Evolutionary conservation across 1,140 invertebrate genomes (phyloP).

Genomic region (Leptopilina boulardi): DNA sequence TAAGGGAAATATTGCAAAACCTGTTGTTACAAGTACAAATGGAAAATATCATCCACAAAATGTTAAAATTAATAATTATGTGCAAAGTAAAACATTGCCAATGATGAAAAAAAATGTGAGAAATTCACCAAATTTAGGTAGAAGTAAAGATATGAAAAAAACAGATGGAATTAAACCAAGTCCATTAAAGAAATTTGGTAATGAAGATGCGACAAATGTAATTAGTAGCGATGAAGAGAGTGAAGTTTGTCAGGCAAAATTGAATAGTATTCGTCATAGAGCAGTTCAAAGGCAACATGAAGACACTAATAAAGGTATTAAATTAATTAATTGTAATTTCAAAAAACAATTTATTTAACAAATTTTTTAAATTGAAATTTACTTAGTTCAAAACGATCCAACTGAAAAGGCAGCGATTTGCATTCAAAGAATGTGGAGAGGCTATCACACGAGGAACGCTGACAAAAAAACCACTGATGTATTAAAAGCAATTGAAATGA

Average conservation of each 20-base stretch:
- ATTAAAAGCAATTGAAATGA: slow-evolving; percentile 86
- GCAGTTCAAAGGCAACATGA: slow-evolving; percentile 77
- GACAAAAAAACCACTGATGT: slow-evolving; percentile 84
- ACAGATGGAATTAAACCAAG: slow-evolving; percentile 60
- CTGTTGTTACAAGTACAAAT: slow-evolving; percentile 61
- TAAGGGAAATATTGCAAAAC: slow-evolving; percentile 67
- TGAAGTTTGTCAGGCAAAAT: slow-evolving; percentile 79
- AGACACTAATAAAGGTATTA: slow-evolving; percentile 70
- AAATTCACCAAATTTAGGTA: slow-evolving; percentile 66
- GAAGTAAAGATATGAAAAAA: slow-evolving; percentile 57
- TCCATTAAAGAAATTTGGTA: slow-evolving; percentile 55
- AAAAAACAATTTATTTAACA: slow-evolving; percentile 10
- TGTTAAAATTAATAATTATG: slow-evolving; percentile 73
- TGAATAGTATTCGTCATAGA: slow-evolving; percentile 78
- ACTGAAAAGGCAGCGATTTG: slow-evolving; percentile 82
- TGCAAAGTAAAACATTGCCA: slow-evolving; percentile 70
- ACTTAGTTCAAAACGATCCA: slow-evolving; percentile 59
- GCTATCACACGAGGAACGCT: slow-evolving; percentile 87
- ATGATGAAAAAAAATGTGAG: slow-evolving; percentile 59
- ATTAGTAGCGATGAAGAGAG: slow-evolving; percentile 78
- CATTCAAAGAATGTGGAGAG: slow-evolving; percentile 93
- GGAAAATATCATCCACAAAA: slow-evolving; percentile 67
- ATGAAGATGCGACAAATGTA: slow-evolving; percentile 52
- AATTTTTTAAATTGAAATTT: background rate
- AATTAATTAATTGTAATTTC: background rate